These are phyloP conservation scores for Heterodera carotae DNA, from an alignment of 1,140 invertebrate species.

Conservation along the genomic window DNA sequence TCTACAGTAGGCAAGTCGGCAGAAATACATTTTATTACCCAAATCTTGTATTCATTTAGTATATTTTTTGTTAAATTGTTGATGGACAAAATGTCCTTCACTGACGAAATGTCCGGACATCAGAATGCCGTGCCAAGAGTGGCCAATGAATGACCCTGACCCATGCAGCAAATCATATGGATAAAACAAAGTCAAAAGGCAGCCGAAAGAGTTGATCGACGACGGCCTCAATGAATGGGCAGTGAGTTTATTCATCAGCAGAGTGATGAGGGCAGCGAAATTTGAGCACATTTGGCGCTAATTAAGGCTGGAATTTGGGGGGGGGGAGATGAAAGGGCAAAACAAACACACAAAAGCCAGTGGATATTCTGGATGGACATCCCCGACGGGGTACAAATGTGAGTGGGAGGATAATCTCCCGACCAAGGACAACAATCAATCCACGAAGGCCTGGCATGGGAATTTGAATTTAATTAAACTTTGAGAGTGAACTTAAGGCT, in stretches of 20 bases:
- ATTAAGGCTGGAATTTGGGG: neutral
- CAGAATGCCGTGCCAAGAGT: too few relatives aligned
- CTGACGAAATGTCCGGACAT: too few relatives aligned
- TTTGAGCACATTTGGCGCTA: slow-evolving; percentile 15
- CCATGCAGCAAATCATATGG: too few relatives aligned
- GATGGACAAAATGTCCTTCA: too few relatives aligned
- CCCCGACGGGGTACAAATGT: neutral
- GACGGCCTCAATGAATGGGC: neutral
- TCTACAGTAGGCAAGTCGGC: too few relatives aligned
- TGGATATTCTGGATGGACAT: neutral
- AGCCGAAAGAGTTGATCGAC: neutral
- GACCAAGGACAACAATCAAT: slow-evolving; percentile 2
- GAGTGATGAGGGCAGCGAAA: slow-evolving; percentile 4
- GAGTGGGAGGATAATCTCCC: neutral
- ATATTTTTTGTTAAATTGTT: too few relatives aligned
- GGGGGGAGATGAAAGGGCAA: neutral
- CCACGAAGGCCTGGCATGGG: too few relatives aligned
- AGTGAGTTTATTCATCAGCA: neutral
- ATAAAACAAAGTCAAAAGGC: too few relatives aligned
- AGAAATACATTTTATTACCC: too few relatives aligned
- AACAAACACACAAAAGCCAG: neutral
- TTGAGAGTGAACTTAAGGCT: too few relatives aligned
- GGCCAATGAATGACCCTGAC: neutral
- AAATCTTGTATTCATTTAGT: too few relatives aligned
- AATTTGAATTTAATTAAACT: too few relatives aligned